Evolutionary conservation across 2,113 vertebrate species (phyloP), one percentile per base, ranked within the genome.

Genomic region (Paralichthys olivaceus): DNA sequence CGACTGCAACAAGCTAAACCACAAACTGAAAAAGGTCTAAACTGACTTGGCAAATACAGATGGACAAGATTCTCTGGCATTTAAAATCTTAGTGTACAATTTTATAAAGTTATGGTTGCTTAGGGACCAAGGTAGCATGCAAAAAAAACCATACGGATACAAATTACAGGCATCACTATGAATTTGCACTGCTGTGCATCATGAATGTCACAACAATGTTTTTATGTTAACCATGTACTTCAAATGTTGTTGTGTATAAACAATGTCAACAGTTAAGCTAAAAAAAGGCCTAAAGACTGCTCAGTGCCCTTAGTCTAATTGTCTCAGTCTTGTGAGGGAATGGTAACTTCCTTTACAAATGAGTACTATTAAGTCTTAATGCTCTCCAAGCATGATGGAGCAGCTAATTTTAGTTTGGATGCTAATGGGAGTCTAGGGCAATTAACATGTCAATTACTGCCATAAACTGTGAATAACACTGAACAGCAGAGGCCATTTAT

Each of bases 391-490:
- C 85, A 88, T 91, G 82, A 91, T 86, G 80, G 81, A 91, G 89
- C 90, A 88, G 85, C 89, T 90, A 85, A 91, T 92, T 91, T 83
- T 84, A 90, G 81, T 79, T 78, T 76, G 45, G 80, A 81, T 85
- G 77, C 86, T 90, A 91, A 91, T 90, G 86, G 84, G 19, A 75
- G 76, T 77, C 64, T 51, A 76, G 85, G 69, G 71, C 90, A 90
- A 91, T 93, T 93, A 91, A 86, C 83, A 84, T 66, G 82, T 83
- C 79, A 79, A 84, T 86, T 90, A 90, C 86, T 74, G 79, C 81
- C 80, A 89, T 89, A 89, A 90, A 91, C 85, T 87, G 82, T 90
- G 83, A 86, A 83, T 81, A 90, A 90, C 87, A 81, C 57, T 77
- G 75, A 87, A 63, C 47, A 53, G 77, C 68, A 79, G 60, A 70